Conservation (phyloP, 2,113 vertebrate genomes). For the Aptenodytes forsteri region DNA sequence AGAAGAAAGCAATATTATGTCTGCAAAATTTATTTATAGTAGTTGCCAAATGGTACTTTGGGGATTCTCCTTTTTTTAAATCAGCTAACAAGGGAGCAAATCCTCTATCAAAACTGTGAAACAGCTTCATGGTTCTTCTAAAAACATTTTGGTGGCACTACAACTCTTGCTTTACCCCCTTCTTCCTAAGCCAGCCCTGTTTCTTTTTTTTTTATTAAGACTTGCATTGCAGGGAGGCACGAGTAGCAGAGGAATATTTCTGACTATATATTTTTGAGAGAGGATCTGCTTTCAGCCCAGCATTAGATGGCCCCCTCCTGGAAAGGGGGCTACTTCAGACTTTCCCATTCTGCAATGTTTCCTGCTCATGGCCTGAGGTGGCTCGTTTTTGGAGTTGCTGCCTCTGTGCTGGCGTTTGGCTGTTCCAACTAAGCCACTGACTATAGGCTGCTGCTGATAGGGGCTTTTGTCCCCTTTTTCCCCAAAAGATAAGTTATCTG, state of each 20-base stretch:
- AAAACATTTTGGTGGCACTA: neutral
- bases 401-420: neutral
- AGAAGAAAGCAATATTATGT: neutral
- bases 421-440: neutral
- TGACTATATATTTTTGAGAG: neutral
- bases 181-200: neutral
- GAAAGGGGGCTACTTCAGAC: neutral
- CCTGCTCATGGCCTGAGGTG: accelerated
- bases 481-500: neutral
- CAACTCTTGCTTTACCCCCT: neutral
- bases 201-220: neutral
- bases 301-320: accelerated
- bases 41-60: conserved; percentile 2
- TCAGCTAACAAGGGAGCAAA: neutral
- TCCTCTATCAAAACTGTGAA: conserved; percentile 13
- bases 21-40: conserved; percentile 9
- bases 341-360: neutral
- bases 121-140: neutral
- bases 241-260: neutral
- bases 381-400: neutral
- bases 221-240: neutral
- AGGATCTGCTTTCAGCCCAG: neutral
- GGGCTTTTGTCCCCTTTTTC: neutral
- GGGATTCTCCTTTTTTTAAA: neutral
- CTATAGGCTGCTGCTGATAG: neutral